A percentile compares a stretch with the other conserved stretches of the same genome.
Conservation (phyloP, 2,888 invertebrate species). For the Drosophila affinis region DNA sequence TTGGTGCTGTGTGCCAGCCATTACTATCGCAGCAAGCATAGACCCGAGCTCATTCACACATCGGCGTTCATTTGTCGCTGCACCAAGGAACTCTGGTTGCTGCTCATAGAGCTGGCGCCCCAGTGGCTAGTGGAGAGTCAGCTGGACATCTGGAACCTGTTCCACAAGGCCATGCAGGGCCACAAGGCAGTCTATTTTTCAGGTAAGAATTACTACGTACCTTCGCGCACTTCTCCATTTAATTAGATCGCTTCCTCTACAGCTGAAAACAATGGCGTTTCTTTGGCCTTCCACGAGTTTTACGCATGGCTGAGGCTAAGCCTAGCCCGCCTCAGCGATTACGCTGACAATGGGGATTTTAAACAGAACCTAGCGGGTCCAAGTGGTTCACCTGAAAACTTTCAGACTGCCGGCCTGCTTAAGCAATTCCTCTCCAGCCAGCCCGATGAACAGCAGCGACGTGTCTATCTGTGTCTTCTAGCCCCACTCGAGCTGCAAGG, state of each 20-base stretch:
- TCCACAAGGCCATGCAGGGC: slow-evolving; percentile 81
- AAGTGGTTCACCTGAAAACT: slow-evolving; percentile 21
- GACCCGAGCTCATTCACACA: slow-evolving; percentile 83
- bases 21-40: slow-evolving; percentile 79
- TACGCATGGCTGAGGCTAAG: slow-evolving; percentile 84
- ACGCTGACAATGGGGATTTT: slow-evolving; percentile 74
- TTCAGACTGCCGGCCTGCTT: slow-evolving; percentile 60
- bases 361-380: slow-evolving; percentile 53
- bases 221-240: neutral
- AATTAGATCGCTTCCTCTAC: neutral
- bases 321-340: slow-evolving; percentile 81
- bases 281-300: slow-evolving; percentile 74
- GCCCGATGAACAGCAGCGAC: slow-evolving; percentile 84
- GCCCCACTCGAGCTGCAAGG: slow-evolving; percentile 83
- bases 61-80: slow-evolving; percentile 86
- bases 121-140: slow-evolving; percentile 61
- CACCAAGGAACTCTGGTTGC: slow-evolving; percentile 86
- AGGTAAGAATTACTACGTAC: slow-evolving; percentile 30
- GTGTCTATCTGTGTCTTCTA: slow-evolving; percentile 84
- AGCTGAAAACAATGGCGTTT: slow-evolving; percentile 16
- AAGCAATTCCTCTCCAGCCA: slow-evolving; percentile 84
- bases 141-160: slow-evolving; percentile 84
- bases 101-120: slow-evolving; percentile 84
- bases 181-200: slow-evolving; percentile 58
- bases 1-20: slow-evolving; percentile 70